Conservation (phyloP, 1,140 invertebrate genomes). For the Drosophila willistoni region DNA sequence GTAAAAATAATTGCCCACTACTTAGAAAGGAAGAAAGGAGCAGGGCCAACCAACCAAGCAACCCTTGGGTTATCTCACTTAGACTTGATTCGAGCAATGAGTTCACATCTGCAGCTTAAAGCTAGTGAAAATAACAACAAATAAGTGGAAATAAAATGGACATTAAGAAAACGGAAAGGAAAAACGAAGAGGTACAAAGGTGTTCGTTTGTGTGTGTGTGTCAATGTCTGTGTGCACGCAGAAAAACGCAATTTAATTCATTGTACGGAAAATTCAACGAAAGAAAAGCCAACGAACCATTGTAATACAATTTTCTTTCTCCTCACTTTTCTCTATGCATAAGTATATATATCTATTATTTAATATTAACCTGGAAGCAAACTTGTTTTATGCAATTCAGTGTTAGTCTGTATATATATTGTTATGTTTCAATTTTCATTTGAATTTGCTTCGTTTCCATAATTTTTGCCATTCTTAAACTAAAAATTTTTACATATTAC, state of each 20-base stretch:
- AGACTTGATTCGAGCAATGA: conserved; percentile 31
- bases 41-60: not conserved
- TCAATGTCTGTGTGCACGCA: not conserved
- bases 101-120: conserved; percentile 54
- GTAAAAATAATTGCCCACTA: conserved; percentile 82
- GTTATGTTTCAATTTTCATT: no score
- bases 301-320: not conserved
- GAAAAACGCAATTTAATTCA: conserved; percentile 6
- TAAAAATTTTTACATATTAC: no score
- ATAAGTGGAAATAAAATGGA: conserved; percentile 34
- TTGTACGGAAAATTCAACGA: not conserved
- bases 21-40: conserved; percentile 46
- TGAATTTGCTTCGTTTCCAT: no score
- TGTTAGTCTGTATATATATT: no score
- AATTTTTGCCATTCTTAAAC: no score
- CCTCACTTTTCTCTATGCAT: no score
- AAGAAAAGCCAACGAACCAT: not conserved
- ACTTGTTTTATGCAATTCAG: no score
- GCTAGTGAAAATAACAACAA: conserved; percentile 52
- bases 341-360: no score
- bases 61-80: conserved; percentile 24
- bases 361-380: no score
- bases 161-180: conserved; percentile 28
- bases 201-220: conserved; percentile 6
- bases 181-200: not conserved